These are phyloP conservation scores for Squalus acanthias DNA, from an alignment of 2,797 vertebrate genomes.

Conservation along the genomic window DNA sequence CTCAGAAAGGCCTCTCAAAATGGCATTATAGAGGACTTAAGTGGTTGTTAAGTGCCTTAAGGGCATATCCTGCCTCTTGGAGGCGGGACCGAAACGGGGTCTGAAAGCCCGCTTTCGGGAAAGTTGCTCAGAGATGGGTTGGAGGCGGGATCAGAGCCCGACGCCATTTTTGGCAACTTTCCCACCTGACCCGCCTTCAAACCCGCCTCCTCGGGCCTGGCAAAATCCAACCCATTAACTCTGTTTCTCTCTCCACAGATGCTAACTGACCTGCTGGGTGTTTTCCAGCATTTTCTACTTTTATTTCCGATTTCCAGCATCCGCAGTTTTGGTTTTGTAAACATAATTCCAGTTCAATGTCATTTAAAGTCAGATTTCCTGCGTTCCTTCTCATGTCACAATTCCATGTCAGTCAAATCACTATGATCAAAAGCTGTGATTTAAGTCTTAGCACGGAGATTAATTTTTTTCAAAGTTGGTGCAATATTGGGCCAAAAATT, in stretches of 20 bases:
- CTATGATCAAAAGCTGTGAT: not conserved
- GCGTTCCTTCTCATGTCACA: not conserved
- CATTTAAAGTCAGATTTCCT: not conserved
- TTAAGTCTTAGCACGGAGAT: not conserved
- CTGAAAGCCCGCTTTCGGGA: too few species aligned
- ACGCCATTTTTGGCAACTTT: too few species aligned
- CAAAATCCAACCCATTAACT: too few species aligned
- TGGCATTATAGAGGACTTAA: too few species aligned
- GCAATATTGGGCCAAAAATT: not conserved
- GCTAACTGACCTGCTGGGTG: not conserved
- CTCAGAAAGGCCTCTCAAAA: too few species aligned
- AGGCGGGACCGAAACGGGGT: too few species aligned
- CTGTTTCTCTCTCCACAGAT: not conserved
- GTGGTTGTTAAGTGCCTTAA: too few species aligned
- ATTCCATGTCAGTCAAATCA: not conserved
- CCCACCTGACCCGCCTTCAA: too few species aligned
- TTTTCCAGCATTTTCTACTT: not conserved
- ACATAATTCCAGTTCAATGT: not conserved
- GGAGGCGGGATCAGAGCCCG: too few species aligned
- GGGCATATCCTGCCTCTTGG: too few species aligned
- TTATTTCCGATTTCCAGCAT: not conserved
- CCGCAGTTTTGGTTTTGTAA: not conserved
- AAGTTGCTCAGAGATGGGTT: too few species aligned
- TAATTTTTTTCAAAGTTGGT: not conserved
- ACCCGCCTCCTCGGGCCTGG: too few species aligned